These are phyloP conservation scores for Cyphomyrus plagiostoma DNA, from an alignment of 2,113 vertebrate genomes.

Conservation along the genomic window DNA sequence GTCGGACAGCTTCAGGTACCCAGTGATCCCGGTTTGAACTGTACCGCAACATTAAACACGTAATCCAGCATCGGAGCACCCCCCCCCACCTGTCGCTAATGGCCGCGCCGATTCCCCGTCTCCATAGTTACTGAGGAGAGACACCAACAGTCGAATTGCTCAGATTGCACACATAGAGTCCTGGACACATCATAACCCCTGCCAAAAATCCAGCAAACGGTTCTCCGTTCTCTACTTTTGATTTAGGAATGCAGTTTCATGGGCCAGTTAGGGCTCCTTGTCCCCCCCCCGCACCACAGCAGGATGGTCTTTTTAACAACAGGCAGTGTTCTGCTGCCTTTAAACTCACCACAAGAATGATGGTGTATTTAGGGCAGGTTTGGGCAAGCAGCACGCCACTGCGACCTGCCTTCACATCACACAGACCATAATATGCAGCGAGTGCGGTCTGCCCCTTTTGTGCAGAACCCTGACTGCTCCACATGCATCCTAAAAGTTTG, in stretches of 20 bases:
- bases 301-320: background rate
- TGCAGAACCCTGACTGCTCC: background rate
- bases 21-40: background rate
- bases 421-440: background rate
- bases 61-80: background rate
- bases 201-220: background rate
- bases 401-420: background rate
- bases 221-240: background rate
- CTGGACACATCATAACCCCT: background rate
- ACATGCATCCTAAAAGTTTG: background rate
- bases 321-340: background rate
- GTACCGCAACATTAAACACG: background rate
- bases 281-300: background rate
- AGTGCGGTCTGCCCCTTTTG: background rate
- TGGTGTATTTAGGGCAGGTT: background rate
- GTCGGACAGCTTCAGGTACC: background rate
- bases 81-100: background rate
- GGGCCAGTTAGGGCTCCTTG: background rate
- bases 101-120: background rate
- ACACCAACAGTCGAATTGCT: background rate
- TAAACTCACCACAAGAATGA: background rate
- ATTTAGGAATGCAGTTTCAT: background rate
- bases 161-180: background rate
- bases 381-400: background rate
- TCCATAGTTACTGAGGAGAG: background rate